Conservation (phyloP, 2,113 vertebrate genomes). For the Haplotaxodon microlepis region DNA sequence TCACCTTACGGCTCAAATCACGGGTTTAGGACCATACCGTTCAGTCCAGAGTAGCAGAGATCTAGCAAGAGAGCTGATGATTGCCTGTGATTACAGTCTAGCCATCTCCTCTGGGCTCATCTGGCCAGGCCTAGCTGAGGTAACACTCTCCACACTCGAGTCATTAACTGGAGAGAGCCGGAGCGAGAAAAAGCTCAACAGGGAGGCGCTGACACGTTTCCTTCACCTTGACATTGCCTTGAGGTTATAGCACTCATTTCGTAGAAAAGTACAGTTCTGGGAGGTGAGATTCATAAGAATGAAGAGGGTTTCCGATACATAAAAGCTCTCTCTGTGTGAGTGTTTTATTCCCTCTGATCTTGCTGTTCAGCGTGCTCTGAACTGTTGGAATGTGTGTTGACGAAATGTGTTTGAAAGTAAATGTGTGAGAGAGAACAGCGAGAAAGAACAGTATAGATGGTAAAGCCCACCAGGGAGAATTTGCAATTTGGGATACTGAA, state of each 20-base stretch:
- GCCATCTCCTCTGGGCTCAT: constrained; percentile 53
- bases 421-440: not conserved
- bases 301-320: constrained; percentile 17
- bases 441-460: not conserved
- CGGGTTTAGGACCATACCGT: constrained; percentile 8
- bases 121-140: constrained; percentile 25
- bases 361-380: not conserved
- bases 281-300: constrained; percentile 37
- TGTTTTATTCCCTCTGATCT: constrained; percentile 6
- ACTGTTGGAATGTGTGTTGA: constrained; percentile 18
- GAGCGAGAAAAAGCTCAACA: constrained; percentile 23
- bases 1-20: constrained; percentile 34
- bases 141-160: constrained; percentile 22
- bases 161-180: constrained; percentile 51
- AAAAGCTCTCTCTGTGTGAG: constrained; percentile 31
- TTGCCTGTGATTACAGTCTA: constrained; percentile 67
- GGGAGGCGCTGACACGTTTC: constrained; percentile 50
- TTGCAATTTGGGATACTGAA: not conserved
- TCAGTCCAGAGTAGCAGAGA: constrained; percentile 14
- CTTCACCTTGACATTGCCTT: constrained; percentile 64
- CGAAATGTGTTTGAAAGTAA: not conserved
- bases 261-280: constrained; percentile 15
- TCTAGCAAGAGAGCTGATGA: constrained; percentile 47
- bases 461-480: not conserved
- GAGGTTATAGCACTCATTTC: constrained; percentile 49